Percentiles rank a stretch among this genome's conserved stretches.
Conservation (phyloP, 1,140 invertebrate species). For the Apis laboriosa region DNA sequence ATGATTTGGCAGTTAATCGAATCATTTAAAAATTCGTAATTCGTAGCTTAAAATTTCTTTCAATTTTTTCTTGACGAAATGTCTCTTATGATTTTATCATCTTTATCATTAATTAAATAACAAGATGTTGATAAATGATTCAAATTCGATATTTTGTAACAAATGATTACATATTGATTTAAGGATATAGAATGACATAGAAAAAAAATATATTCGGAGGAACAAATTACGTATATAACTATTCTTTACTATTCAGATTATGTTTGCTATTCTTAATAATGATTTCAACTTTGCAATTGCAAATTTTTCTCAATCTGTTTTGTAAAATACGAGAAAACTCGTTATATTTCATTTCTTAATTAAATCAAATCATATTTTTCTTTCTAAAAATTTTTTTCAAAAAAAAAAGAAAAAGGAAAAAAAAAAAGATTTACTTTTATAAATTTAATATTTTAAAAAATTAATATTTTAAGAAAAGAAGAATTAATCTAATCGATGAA, state of each 20-base stretch:
- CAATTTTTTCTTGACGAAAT: neutral
- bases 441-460: neutral
- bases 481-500: neutral
- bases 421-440: neutral
- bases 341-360: neutral
- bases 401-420: neutral
- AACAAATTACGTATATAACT: neutral
- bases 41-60: neutral
- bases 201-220: conserved; percentile 12
- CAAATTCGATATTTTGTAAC: neutral
- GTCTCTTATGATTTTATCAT: no score
- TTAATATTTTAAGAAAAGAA: neutral
- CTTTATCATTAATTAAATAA: neutral
- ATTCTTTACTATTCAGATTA: no score
- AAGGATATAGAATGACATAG: neutral
- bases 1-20: conserved; percentile 43
- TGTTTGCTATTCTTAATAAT: neutral
- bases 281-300: neutral
- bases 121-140: conserved; percentile 6
- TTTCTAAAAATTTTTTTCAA: neutral
- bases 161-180: neutral
- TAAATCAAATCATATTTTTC: neutral
- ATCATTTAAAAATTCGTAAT: neutral
- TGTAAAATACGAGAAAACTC: conserved; percentile 11
- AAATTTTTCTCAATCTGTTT: neutral